Percentiles rank a stretch among this genome's conserved stretches.
Conservation (phyloP, 2,797 vertebrate genomes). For the Nasua narica region DNA sequence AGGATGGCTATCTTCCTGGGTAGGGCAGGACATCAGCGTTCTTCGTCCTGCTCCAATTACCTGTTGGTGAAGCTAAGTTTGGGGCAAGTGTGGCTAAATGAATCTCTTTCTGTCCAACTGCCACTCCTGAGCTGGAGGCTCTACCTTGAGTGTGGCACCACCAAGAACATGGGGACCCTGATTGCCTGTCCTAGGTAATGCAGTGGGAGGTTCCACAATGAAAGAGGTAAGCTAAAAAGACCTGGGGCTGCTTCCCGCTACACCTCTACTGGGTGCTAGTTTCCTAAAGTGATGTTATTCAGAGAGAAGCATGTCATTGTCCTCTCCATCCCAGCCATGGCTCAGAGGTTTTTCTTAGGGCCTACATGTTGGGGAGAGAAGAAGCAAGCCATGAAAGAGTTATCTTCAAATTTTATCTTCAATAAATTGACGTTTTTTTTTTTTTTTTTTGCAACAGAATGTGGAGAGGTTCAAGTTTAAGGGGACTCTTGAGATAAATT, state of each 20-base stretch:
- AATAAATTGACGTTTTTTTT: neutral
- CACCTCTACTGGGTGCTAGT: neutral
- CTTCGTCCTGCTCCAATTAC: neutral
- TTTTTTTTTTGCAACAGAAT: neutral
- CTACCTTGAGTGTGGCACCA: neutral
- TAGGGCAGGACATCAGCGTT: neutral
- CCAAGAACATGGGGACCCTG: neutral
- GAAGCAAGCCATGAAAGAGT: neutral
- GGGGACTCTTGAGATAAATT: neutral
- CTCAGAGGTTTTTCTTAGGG: neutral
- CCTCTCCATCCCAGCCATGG: neutral
- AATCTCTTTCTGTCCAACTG: neutral
- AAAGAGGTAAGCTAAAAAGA: neutral
- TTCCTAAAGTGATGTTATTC: neutral
- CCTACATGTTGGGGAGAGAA: neutral
- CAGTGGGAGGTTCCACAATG: neutral
- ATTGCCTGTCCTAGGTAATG: fast-evolving
- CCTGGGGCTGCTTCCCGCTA: neutral
- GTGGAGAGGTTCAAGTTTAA: neutral
- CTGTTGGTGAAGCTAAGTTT: neutral
- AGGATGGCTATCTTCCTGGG: neutral
- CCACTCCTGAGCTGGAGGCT: neutral
- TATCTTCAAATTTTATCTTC: neutral
- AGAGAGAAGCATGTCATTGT: neutral
- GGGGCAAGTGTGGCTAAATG: neutral